phyloP scores from a whole-genome alignment of 2,797 vertebrate species.

The Hyperoplus immaculatus region DNA sequence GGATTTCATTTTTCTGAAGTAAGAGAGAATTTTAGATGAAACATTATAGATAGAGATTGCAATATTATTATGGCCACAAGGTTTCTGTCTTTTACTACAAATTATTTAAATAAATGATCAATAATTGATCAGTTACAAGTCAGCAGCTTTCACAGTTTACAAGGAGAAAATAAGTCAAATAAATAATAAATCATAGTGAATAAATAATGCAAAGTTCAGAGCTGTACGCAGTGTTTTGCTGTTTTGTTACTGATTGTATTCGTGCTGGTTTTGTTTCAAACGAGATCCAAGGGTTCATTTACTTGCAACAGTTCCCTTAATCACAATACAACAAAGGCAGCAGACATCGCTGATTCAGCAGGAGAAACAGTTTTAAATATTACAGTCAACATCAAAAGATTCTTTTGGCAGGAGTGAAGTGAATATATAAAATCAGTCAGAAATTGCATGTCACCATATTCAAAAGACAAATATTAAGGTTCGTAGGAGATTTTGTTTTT shows the following conservation, averaged over 20 bases:
- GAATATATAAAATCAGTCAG: neutral
- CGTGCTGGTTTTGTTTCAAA: neutral
- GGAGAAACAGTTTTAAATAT: constrained; percentile 3
- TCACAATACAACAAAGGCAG: neutral
- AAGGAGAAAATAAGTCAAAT: neutral
- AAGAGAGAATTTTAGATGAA: neutral
- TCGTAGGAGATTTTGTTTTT: neutral
- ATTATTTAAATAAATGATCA: neutral
- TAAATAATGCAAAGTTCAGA: neutral
- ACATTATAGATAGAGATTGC: neutral
- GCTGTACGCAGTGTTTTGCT: neutral
- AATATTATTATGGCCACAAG: neutral
- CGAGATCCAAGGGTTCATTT: neutral
- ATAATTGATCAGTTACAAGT: neutral
- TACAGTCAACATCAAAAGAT: neutral
- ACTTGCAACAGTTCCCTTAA: neutral
- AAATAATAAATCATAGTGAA: neutral
- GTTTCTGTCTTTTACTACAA: neutral
- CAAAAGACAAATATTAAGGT: neutral
- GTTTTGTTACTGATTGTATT: neutral
- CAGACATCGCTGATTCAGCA: constrained; percentile 9
- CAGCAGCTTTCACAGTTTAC: neutral
- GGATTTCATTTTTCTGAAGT: neutral
- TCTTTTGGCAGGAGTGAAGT: neutral
- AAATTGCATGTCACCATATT: neutral